Evolutionary conservation across 2,113 vertebrate species (phyloP).

Genomic region (Orycteropus afer): DNA sequence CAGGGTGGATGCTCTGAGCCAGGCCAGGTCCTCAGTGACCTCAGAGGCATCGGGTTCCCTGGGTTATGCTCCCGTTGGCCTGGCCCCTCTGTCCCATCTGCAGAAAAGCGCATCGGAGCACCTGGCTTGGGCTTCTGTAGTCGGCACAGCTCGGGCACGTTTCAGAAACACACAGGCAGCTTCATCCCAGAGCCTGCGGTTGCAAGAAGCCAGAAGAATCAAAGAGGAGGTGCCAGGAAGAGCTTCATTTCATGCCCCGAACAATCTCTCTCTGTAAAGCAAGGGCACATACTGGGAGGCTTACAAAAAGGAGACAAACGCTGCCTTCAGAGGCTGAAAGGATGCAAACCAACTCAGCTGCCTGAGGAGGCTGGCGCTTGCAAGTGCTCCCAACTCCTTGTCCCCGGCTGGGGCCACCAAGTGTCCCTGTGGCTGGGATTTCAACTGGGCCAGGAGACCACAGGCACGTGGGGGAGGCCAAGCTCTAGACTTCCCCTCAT

Average conservation of each 20-base stretch:
- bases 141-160: background rate
- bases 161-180: constrained; percentile 6
- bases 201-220: background rate
- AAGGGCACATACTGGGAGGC: background rate
- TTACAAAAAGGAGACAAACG: constrained; percentile 57
- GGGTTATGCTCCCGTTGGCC: background rate
- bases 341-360: constrained; percentile 54
- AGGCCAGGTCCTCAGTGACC: background rate
- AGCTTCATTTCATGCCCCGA: constrained; percentile 13
- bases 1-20: background rate
- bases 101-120: background rate
- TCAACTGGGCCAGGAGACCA: background rate
- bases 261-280: constrained; percentile 69
- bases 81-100: background rate
- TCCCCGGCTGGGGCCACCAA: background rate
- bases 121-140: background rate
- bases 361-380: background rate
- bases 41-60: background rate
- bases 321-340: constrained; percentile 65
- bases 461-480: background rate
- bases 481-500: background rate
- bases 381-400: background rate
- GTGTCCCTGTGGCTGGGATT: background rate
- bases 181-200: background rate
- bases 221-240: background rate